Base-by-base conservation (phyloP, 2,888 invertebrate species). In the Helicoverpa assulta region DNA sequence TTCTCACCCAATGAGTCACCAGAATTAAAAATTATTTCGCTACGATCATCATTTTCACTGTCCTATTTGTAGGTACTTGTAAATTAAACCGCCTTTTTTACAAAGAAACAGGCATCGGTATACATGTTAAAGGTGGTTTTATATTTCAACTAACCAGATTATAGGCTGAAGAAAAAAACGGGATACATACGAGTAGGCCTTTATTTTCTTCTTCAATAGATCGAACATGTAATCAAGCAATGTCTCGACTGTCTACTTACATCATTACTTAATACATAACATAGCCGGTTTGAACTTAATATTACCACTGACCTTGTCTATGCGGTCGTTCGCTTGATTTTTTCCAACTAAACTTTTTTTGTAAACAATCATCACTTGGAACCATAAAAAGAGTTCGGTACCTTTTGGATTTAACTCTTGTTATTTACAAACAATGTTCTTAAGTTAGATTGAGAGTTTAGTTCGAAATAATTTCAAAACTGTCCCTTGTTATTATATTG, bases 291-390 rank as follows among this genome's bases (percentile, higher is more conserved):
- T 51, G 52, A 68, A 72, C 66, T 69, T 37, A 19, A 54, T 54
- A 52, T 69, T 60, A 40, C 53, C 62, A 51, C 16, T 84, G 81
- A 81, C 85, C 86, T 85, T 85, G 86, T 66, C 55, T 74, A 63
- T 64, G 53, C 80, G 84, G 78, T 81, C 84, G 78, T 82, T 85
- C 81, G 78, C 82, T 82, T 73, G 66, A 68, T 73, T 78, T 76
- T 84, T 82, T 80, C 59, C 7, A 10, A 33, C 37, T 10, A 29
- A 56, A 12, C 40, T 33, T 69, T 69, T 79, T 74, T 67, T 62
- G 40, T 67, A 29, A 67, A 59, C 66, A 70, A 69, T 68, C 63
- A 66, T 77, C 63, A 54, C 26, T 62, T 10, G 56, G 40, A 63
- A 69, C 72, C 56, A 67, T 71, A 77, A 76, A 76, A 73, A 81